Base-by-base conservation (phyloP, 2,888 invertebrate species). In the Drosophila tripunctata region DNA sequence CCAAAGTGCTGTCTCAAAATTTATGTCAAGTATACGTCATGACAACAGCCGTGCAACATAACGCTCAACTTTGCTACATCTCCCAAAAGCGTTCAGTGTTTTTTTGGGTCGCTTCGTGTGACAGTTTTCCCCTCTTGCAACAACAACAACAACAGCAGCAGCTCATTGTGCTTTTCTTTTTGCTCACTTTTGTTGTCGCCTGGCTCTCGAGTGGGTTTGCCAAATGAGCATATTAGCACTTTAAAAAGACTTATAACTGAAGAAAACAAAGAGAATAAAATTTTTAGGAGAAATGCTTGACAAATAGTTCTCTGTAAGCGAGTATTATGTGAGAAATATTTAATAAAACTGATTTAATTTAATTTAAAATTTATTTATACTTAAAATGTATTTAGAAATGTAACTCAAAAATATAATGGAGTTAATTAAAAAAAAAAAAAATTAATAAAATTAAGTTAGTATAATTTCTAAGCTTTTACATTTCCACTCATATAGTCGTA, bases 161-260 rank as follows among this genome's bases (percentile, higher is more conserved):
- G 12, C 12, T 15, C 1, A 14, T 51, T 35, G 17, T 51, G 31
- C n/a, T n/a, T n/a, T 15, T 41, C 15, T 17, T 21, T 4, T 12
- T 27, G 27, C 27, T 27, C 21, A 40, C 35, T 31, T 27, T 51
- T 44, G 31, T 40, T 51, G 40, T 14, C 35, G 21, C 15, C 31
- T 50, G 33, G n/a, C 21, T 45, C 21, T 56, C 30, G 27, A 63
- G 68, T 41, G 66, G 47, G 38, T 24, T 10, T 45, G 27, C 47
- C 50, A 68, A 78, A 65, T 60, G 62, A 61, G 75, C 61, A 70
- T 73, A 73, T 77, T 73, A 77, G 67, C 72, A 68, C 78, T 71
- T 62, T 31, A 19, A 15, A 52, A 22, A n/a, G 56, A 54, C 35
- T 63, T 63, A 30, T 41, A 30, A 38, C 12, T 31, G 19, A 6